A percentile compares a stretch with the other conserved stretches of the same genome.
Evolutionary conservation across 2,888 invertebrate genomes (phyloP).

Genomic region (Cheilosia vulpina): DNA sequence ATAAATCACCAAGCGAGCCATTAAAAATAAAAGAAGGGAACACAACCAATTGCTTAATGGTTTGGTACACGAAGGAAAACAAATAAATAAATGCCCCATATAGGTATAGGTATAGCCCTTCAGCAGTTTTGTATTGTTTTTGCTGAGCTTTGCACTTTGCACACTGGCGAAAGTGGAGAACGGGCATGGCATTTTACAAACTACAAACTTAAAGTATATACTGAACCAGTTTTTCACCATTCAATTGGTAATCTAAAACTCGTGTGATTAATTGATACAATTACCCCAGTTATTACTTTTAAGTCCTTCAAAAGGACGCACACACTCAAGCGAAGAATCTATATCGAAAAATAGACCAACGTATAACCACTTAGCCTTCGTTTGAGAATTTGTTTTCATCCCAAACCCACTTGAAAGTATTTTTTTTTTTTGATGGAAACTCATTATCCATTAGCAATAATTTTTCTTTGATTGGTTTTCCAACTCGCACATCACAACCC

Average conservation of each 20-base stretch:
- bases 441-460: slow-evolving; percentile 42
- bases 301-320: slow-evolving; percentile 39
- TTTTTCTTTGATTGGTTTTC: slow-evolving; percentile 41
- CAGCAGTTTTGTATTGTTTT: no score
- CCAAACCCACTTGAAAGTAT: slow-evolving; percentile 31
- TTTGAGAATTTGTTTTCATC: background rate
- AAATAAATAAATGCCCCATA: background rate
- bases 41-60: slow-evolving; percentile 8
- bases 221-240: background rate
- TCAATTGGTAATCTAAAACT: background rate
- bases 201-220: background rate
- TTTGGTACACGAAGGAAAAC: slow-evolving; percentile 1
- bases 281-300: slow-evolving; percentile 37
- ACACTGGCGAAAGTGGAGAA: no score
- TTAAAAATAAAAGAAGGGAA: background rate
- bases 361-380: slow-evolving; percentile 35
- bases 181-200: no score
- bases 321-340: background rate
- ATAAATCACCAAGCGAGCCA: slow-evolving; percentile 6
- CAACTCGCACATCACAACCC: slow-evolving; percentile 21
- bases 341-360: slow-evolving; percentile 29
- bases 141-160: background rate
- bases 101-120: no score
- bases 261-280: slow-evolving; percentile 35
- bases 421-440: background rate